phyloP scores from a whole-genome alignment of 1,140 invertebrate genomes.

The Aphaenogaster rudis region DNA sequence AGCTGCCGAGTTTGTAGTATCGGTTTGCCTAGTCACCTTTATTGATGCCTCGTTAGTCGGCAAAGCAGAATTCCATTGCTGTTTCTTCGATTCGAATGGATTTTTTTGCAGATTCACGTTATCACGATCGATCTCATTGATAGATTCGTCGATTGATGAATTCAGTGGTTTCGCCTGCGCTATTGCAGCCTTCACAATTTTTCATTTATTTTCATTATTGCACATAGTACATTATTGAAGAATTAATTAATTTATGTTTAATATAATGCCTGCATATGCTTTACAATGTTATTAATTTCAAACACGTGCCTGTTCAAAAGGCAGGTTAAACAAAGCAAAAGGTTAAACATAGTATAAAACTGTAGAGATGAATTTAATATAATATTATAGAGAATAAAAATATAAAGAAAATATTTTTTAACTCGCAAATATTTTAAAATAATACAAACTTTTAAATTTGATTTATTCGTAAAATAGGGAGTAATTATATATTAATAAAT shows the following conservation, averaged over 20 bases:
- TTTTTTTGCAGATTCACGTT: neutral
- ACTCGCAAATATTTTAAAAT: neutral
- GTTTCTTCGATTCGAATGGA: neutral
- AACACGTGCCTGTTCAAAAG: neutral
- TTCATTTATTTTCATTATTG: constrained; percentile 22
- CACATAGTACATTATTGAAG: neutral
- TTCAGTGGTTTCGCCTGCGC: constrained; percentile 28
- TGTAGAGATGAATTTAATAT: neutral
- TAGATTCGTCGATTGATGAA: neutral
- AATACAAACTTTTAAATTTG: neutral
- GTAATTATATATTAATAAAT: neutral
- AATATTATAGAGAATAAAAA: neutral
- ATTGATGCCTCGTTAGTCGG: constrained; percentile 42
- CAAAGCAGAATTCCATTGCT: constrained; percentile 17
- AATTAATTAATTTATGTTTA: neutral
- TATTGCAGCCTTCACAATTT: constrained; percentile 27
- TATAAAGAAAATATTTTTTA: neutral
- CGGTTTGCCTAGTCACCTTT: neutral
- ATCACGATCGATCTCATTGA: constrained; percentile 69
- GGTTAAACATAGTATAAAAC: neutral
- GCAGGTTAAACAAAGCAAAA: neutral
- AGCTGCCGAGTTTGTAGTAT: constrained; percentile 38
- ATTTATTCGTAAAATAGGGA: neutral
- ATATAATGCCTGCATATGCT: neutral
- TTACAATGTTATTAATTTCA: neutral